Conservation (phyloP, 1,140 invertebrate species). For the Zaprionus kolodkinae region DNA sequence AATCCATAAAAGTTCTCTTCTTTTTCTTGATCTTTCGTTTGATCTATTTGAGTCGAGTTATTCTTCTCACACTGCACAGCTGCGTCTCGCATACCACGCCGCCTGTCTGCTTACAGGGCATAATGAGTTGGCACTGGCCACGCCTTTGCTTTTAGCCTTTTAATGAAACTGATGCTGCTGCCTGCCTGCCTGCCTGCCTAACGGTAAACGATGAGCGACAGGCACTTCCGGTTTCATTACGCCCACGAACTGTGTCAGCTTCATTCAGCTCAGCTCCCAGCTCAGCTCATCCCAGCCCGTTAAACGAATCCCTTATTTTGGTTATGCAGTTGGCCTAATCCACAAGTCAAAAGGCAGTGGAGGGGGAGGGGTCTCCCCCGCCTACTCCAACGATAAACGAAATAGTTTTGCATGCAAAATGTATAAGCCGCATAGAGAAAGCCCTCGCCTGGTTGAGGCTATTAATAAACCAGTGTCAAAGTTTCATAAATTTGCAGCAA, state of each 20-base stretch:
- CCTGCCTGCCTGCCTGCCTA: constrained; percentile 22
- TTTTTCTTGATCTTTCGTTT: not conserved
- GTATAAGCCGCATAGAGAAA: constrained; percentile 47
- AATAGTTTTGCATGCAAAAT: constrained; percentile 66
- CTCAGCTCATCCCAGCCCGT: constrained; percentile 1
- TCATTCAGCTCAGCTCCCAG: no score
- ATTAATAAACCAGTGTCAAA: constrained; percentile 80
- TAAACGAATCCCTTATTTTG: not conserved
- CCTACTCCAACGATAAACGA: constrained; percentile 2
- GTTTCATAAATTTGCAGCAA: constrained; percentile 68
- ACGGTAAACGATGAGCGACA: constrained; percentile 48
- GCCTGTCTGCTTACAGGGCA: not conserved
- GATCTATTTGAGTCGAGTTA: not conserved
- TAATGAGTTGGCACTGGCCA: constrained; percentile 4
- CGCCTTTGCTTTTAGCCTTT: constrained; percentile 16
- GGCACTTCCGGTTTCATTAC: constrained; percentile 71
- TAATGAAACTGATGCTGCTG: constrained; percentile 62
- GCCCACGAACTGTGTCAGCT: constrained; percentile 46
- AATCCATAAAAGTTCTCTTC: no score
- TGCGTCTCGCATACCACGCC: not conserved
- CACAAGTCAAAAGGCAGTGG: not conserved
- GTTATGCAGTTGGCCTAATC: constrained; percentile 24
- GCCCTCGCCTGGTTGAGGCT: constrained; percentile 44
- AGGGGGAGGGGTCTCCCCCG: no score
- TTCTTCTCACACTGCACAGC: no score